Evolutionary conservation across 2,888 invertebrate species (phyloP), one percentile per base, ranked within the genome.

Genomic region (Orthosia gracilis): DNA sequence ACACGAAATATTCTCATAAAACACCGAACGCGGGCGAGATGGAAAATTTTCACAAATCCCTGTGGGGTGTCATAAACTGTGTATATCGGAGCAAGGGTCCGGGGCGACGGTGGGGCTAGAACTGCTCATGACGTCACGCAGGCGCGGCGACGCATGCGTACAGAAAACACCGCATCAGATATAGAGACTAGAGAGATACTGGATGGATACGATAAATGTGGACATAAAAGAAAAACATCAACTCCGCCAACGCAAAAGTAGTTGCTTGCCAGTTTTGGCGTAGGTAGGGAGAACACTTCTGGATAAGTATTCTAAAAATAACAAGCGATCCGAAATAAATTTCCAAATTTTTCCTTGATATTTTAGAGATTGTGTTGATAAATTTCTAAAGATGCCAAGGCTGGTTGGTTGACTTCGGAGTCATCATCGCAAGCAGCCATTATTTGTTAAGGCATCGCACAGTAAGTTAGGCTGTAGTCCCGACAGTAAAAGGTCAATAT

Each of bases 61-160:
- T 66, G 54, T 23, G 66, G 62, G 63, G 40, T 67, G 21, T 81
- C 76, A 69, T 80, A 72, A 82, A 82, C 54, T 78, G 50, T 69
- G 54, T 80, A 47, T 77, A 83, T 70, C 75, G 79, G 80, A 88
- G 70, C 91, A 86, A 86, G 89, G 89, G 87, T 91, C 91, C 90
- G 88, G 84, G 85, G 90, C 91, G 91, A 91, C 89, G 90, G 84
- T 86, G 88, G 89, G 87, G 82, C 85, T 82, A 89, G 89, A 88
- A 95, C 94, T 95, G 91, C 84, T 71, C 69, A 89, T 94, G 93
- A 95, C 94, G 95, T 95, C 96, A 95, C 90, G 77, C 86, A 94
- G 93, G 92, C 92, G 94, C 92, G 92, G 88, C 92, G 89, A 87
- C 95, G 95, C 96, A 94, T 94, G 96, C 96, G 96, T 89, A 86